phyloP scores from a whole-genome alignment of 2,113 vertebrate genomes.

The Hippolais icterina region DNA sequence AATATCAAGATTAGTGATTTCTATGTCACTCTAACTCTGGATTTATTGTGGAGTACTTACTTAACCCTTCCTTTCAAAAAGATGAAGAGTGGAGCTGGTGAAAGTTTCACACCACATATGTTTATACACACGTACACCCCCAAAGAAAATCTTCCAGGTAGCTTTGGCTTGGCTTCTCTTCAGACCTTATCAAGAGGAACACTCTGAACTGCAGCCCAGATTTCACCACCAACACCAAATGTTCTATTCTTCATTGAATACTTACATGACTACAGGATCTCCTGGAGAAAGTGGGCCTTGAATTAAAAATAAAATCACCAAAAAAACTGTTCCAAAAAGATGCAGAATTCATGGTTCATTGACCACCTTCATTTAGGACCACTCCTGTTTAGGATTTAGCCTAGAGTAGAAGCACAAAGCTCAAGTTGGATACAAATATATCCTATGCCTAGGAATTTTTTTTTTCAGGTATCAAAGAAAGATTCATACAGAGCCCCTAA shows the following conservation, averaged over 20 bases:
- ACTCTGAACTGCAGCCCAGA: not conserved
- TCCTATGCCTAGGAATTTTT: too few relatives aligned
- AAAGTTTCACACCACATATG: not conserved
- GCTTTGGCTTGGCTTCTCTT: not conserved
- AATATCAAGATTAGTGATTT: not conserved
- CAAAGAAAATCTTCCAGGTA: not conserved
- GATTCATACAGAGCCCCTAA: not conserved
- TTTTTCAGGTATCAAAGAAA: not conserved
- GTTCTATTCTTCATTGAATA: not conserved
- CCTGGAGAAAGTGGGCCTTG: not conserved
- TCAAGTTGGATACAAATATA: not conserved
- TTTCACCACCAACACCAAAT: not conserved
- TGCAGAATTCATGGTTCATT: not conserved
- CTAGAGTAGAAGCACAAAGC: not conserved
- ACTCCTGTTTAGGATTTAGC: not conserved
- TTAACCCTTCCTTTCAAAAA: not conserved
- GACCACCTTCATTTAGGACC: not conserved
- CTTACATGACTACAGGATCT: not conserved
- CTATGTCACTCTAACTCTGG: not conserved
- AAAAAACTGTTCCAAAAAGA: not conserved
- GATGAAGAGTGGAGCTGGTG: not conserved
- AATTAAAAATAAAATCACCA: not conserved
- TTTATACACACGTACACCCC: not conserved
- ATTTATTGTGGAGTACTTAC: not conserved
- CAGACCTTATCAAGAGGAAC: not conserved